Conservation (phyloP, 1,140 invertebrate genomes). For the Platyscapa corneri region DNA sequence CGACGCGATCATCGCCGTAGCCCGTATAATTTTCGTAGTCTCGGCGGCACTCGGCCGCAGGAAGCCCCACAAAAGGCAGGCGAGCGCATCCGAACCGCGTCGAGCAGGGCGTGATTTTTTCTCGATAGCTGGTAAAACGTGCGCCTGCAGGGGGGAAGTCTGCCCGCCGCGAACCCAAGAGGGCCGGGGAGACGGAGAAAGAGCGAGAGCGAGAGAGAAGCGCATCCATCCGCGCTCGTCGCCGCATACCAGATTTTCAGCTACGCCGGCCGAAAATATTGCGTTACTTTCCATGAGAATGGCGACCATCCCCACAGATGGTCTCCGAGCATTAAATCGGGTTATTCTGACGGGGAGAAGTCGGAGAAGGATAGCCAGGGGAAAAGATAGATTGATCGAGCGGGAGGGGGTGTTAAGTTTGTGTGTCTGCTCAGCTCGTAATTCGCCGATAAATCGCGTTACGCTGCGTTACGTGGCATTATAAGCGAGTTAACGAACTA, state of each 20-base stretch:
- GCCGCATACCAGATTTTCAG: background rate
- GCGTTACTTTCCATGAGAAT: constrained; percentile 38
- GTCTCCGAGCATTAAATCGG: constrained; percentile 24
- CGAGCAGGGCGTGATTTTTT: constrained; percentile 35
- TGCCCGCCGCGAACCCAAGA: too few species aligned
- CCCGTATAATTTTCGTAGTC: background rate
- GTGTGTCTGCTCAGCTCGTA: constrained; percentile 20
- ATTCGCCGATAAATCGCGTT: constrained; percentile 52
- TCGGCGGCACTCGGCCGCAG: too few species aligned
- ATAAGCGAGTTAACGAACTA: constrained; percentile 19
- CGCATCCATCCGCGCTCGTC: background rate
- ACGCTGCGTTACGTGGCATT: constrained; percentile 36
- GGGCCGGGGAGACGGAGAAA: too few species aligned
- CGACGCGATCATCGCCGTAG: background rate
- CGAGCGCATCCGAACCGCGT: background rate
- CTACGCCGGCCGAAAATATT: constrained; percentile 16
- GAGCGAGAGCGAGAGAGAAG: background rate
- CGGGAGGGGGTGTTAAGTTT: background rate
- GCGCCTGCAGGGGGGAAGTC: too few species aligned
- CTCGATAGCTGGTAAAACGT: too few species aligned
- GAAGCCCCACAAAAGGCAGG: background rate
- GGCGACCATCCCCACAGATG: constrained; percentile 39
- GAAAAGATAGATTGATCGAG: background rate
- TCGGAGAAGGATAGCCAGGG: background rate
- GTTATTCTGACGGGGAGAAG: constrained; percentile 2